A percentile compares a stretch with the other conserved stretches of the same genome.
Evolutionary conservation across 2,888 invertebrate genomes (phyloP).

Genomic region (Lucinisca nassula): DNA sequence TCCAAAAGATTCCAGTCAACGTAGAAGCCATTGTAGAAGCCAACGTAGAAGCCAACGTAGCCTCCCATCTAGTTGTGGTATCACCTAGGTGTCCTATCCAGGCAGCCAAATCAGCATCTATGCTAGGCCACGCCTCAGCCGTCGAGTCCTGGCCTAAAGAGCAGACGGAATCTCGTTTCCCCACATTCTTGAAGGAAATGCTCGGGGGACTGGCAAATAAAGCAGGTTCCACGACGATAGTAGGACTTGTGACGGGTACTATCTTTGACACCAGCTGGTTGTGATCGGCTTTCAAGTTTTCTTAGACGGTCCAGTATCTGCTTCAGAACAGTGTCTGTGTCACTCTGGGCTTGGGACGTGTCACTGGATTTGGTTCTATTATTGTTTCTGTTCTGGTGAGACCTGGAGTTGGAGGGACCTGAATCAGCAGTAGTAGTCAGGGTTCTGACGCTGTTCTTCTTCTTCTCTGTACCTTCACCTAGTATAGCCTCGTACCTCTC

Average conservation of each 20-base stretch:
- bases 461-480: conserved; percentile 42
- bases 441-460: neutral
- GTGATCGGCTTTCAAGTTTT: neutral
- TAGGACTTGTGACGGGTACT: neutral
- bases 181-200: neutral
- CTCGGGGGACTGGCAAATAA: neutral
- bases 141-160: conserved; percentile 1
- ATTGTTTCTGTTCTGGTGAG: neutral
- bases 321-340: no score
- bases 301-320: no score
- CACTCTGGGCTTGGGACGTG: neutral
- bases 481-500: conserved; percentile 43
- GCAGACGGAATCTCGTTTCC: neutral
- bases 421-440: neutral
- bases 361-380: neutral
- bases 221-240: neutral
- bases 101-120: neutral
- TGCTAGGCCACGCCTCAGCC: neutral
- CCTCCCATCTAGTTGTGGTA: conserved; percentile 2
- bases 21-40: no score
- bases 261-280: no score
- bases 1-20: no score
- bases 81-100: conserved; percentile 1
- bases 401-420: neutral
- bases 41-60: conserved; percentile 37